Evolutionary conservation across 1,140 invertebrate genomes (phyloP), one percentile per base, ranked within the genome.

Genomic region (Drosophila takahashii): DNA sequence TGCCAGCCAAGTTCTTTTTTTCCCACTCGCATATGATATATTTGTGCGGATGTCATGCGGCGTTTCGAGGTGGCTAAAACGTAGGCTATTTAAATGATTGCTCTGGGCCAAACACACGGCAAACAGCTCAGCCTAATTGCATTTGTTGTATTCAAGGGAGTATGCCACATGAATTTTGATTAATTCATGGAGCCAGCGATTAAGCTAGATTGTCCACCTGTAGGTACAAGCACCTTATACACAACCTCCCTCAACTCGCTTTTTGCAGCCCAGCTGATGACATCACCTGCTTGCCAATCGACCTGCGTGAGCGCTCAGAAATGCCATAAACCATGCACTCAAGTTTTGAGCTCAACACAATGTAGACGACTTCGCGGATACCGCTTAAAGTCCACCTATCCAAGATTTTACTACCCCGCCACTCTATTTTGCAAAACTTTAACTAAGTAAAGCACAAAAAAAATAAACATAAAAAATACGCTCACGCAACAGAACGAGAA

Each of bases 1-100:
- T 76, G 71, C 72, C 45, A 76, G 39, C 22, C 45, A 52, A 32
- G 66, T 39, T 39, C 16, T 27, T 34, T 32, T 50, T 50, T 27
- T 32, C 13, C 34, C 48, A 27, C 32, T 60, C 64, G 42, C 53
- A 44, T 60, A 72, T 72, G 69, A 60, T 72, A 72, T 72, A 72
- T 72, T 59, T 72, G 54, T 50, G 54, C 29, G 67, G 32, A 27
- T 51, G 54, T 60, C 67, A 16, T 58, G 42, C 36, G 51, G 42
- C 67, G 45, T n/a, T 44, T 45, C 37, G 66, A 72, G 69, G 54
- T 60, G 54, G 37, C 52, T 64, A 48, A 76, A 66, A 66, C 72
- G 72, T 48, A 66, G 36, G 72, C 60, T 77, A 69, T 77, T 77
- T 77, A 77, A 77, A 77, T 77, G 48, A 77, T 77, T 59, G 73